phyloP scores from a whole-genome alignment of 1,140 invertebrate genomes.

The Neocloeon triangulifer region DNA sequence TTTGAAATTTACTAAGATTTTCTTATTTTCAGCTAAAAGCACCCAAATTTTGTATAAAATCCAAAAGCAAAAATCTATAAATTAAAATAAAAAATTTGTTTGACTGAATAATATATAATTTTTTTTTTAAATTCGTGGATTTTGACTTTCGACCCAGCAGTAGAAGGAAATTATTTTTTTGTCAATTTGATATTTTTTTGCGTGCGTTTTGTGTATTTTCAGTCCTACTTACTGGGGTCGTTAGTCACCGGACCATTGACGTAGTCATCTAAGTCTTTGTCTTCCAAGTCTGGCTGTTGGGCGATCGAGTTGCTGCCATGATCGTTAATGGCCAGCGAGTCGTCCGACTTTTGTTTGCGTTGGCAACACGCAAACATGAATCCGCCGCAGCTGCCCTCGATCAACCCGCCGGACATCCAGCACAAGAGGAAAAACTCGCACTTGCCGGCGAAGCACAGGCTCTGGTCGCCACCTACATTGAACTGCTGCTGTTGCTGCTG shows the following conservation, averaged over 20 bases:
- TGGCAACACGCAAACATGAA: conserved; percentile 75
- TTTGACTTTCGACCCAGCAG: not conserved
- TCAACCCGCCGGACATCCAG: conserved; percentile 71
- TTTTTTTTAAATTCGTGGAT: not conserved
- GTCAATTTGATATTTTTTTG: not conserved
- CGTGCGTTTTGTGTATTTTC: not conserved
- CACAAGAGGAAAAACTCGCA: conserved; percentile 85
- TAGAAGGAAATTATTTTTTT: too few species aligned
- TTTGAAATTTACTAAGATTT: too few species aligned
- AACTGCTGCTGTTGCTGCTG: conserved; percentile 21
- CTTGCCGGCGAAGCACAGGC: conserved; percentile 38
- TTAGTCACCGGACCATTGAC: conserved; percentile 27
- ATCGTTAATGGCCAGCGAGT: too few species aligned
- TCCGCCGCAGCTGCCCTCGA: conserved; percentile 60
- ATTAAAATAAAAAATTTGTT: not conserved
- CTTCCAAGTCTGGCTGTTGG: too few species aligned
- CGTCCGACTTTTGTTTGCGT: too few species aligned
- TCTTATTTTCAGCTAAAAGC: too few species aligned
- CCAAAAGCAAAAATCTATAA: not conserved
- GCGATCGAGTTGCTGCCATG: too few species aligned
- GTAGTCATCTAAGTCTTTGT: too few species aligned
- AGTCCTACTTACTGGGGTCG: conserved; percentile 33
- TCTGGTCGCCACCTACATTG: conserved; percentile 17
- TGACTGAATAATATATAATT: not conserved
- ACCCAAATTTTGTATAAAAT: too few species aligned